These are phyloP conservation scores for Automeris io DNA, from an alignment of 2,888 invertebrate genomes.

Conservation along the genomic window DNA sequence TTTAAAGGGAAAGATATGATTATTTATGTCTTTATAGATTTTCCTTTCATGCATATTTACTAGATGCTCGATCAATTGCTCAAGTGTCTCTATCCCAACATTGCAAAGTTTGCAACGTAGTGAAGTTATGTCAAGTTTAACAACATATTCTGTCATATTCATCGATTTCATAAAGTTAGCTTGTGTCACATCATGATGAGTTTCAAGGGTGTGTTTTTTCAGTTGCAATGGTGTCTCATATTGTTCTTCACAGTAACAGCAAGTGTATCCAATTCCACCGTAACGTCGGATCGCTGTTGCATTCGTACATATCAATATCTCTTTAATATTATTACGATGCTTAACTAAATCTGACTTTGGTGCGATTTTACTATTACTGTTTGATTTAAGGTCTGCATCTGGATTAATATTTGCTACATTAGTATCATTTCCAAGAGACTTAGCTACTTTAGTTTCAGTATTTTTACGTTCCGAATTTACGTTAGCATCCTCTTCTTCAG, in stretches of 20 bases:
- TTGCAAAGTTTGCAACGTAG: slow-evolving; percentile 18
- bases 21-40: slow-evolving; percentile 24
- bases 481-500: slow-evolving; percentile 8
- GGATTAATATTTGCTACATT: no score
- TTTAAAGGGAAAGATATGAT: slow-evolving; percentile 38
- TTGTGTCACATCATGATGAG: slow-evolving; percentile 23
- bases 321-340: slow-evolving; percentile 33
- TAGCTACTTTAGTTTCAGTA: no score
- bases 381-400: no score
- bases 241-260: slow-evolving; percentile 33
- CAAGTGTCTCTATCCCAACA: slow-evolving; percentile 16
- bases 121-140: slow-evolving; percentile 41
- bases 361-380: slow-evolving; percentile 17
- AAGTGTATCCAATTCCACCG: slow-evolving; percentile 36
- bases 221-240: slow-evolving; percentile 29
- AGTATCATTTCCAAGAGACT: no score
- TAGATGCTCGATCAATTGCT: slow-evolving; percentile 21
- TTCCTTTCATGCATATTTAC: slow-evolving; percentile 19
- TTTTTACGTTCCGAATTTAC: background rate
- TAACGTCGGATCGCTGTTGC: slow-evolving; percentile 41
- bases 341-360: slow-evolving; percentile 28
- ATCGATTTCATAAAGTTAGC: slow-evolving; percentile 30
- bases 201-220: slow-evolving; percentile 32
- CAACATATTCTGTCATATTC: slow-evolving; percentile 31
- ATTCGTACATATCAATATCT: slow-evolving; percentile 35